Conservation (phyloP, 2,113 vertebrate species). For the Theristicus caerulescens region DNA sequence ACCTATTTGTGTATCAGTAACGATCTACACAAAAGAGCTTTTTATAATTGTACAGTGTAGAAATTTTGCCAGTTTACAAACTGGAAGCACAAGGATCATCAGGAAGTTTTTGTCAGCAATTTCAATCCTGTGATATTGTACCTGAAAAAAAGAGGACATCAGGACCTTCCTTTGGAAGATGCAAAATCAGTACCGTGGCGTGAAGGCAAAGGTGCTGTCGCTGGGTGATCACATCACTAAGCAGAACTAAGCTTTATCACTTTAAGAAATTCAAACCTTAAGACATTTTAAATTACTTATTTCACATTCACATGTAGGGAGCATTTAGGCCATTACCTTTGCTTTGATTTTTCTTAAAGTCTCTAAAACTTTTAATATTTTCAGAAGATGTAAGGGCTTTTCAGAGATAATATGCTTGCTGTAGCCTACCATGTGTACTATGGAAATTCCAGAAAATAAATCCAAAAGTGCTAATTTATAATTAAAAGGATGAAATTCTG, state of each 20-base stretch:
- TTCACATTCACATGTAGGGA: not conserved
- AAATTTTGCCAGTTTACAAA: not conserved
- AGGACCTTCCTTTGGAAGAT: not conserved
- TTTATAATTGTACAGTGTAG: not conserved
- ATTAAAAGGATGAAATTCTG: conserved; percentile 17
- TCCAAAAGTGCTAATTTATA: not conserved
- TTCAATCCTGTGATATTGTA: not conserved
- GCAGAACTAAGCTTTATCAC: not conserved
- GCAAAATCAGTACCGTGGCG: not conserved
- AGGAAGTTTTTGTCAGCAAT: not conserved
- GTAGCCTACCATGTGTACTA: not conserved
- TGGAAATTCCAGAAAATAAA: not conserved
- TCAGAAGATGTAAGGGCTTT: not conserved
- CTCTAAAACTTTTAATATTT: not conserved
- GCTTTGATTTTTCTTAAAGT: not conserved
- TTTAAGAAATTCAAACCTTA: conserved; percentile 2
- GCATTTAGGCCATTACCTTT: not conserved
- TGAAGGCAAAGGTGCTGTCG: not conserved
- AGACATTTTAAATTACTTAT: not conserved
- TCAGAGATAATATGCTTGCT: not conserved
- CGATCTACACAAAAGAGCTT: not conserved
- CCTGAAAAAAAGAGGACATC: not conserved
- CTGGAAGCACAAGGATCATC: not conserved
- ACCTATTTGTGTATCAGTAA: not conserved
- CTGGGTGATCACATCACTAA: not conserved